Conservation (phyloP, 2,797 vertebrate species). For the Gobio occitaniae region DNA sequence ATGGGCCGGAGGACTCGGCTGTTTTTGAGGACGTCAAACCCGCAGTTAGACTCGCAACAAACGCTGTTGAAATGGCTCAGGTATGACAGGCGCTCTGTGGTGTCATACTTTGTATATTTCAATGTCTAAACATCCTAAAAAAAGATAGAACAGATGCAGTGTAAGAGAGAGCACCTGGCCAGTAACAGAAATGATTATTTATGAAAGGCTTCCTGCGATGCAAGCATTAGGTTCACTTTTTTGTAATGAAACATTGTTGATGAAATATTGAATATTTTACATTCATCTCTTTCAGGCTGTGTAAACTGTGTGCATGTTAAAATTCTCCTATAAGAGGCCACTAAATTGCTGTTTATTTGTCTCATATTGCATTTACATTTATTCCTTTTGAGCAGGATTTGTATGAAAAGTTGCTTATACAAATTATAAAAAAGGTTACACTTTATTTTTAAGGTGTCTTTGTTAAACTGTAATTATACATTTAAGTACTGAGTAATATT, state of each 20-base stretch:
- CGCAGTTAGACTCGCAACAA: slow-evolving; percentile 72
- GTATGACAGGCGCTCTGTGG: slow-evolving; percentile 30
- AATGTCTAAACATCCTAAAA: not conserved
- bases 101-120: not conserved
- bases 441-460: too few species aligned
- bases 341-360: not conserved
- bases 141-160: not conserved
- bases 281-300: not conserved
- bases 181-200: not conserved
- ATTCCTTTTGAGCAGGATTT: not conserved
- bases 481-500: too few species aligned
- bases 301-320: not conserved
- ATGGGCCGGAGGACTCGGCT: slow-evolving; percentile 80
- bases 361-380: not conserved
- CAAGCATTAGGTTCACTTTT: not conserved
- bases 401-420: not conserved
- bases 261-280: not conserved
- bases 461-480: too few species aligned
- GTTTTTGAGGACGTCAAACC: slow-evolving; percentile 93
- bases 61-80: slow-evolving; percentile 68
- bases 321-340: not conserved
- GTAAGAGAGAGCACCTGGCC: not conserved
- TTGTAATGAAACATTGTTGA: not conserved
- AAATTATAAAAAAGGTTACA: not conserved
- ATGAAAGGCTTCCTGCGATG: not conserved